Evolutionary conservation across 2,113 vertebrate genomes (phyloP), one percentile per base, ranked within the genome.

Genomic region (Acanthisitta chloris): DNA sequence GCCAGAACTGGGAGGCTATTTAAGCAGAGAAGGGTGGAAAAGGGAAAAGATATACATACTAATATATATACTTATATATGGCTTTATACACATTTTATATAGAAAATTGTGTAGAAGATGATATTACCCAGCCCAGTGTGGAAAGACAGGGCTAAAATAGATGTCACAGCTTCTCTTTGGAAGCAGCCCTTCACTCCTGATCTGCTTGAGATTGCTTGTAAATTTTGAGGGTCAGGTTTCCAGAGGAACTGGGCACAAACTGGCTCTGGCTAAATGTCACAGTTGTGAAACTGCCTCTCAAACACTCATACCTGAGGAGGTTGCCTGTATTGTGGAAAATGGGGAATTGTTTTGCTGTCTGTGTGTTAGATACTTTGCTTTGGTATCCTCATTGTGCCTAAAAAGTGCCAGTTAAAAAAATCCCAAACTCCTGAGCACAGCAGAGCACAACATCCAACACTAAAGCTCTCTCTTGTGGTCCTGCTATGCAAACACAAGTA

Each of bases 401-500:
- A 48, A 83, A 92, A 79, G 42, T 21, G 33, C 18, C 59, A 6
- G 26, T 43, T 70, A 38, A 57, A 86, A 73, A 21, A 24, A 14
- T 55, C 5, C 46, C 7, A 72, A 76, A 13, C 12, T 33, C 21
- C 28, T 0, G 40, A 33, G 23, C 62, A 5, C 5, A 6, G 61
- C 55, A 10, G 31, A 3, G 28, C 36, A 18, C 3, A 12, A 58
- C 86, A 59, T 24, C 82, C 77, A 86, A 15, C 95, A 23, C 96
- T 91, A 86, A 97, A 85, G 97, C 98, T 97, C 97, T 95, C 96
- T 97, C 98, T 92, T 91, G 98, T 96, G 98, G 97, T 95, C 46
- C 31, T 52, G 69, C 23, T 21, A 5, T 29, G 73, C 88, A 97
- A 96, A 80, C 86, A 61, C 97, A 95, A 12, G 28, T 24, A 24